phyloP scores from a whole-genome alignment of 2,113 vertebrate genomes.

The Montifringilla adamsi region DNA sequence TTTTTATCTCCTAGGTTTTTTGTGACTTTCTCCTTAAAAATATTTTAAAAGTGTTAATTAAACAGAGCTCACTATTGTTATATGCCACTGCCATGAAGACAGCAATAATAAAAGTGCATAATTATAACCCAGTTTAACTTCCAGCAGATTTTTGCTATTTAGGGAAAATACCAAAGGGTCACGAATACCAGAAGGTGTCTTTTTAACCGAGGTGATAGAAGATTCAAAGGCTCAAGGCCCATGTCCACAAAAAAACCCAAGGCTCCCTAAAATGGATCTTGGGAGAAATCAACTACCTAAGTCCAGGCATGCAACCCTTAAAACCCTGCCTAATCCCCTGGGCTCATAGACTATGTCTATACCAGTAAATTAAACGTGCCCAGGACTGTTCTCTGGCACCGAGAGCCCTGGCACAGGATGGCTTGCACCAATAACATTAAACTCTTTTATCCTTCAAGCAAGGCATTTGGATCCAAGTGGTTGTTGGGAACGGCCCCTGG shows the following conservation, averaged over 20 bases:
- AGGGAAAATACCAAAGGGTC: background rate
- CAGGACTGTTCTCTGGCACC: slow-evolving; percentile 56
- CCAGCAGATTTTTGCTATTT: background rate
- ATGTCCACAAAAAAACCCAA: background rate
- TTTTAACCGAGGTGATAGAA: background rate
- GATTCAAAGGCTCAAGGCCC: background rate
- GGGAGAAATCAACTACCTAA: slow-evolving; percentile 36
- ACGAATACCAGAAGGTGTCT: background rate
- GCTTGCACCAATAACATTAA: slow-evolving; percentile 31
- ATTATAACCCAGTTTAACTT: background rate
- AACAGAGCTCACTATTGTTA: background rate
- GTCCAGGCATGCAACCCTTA: slow-evolving; percentile 53
- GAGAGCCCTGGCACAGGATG: slow-evolving; percentile 22
- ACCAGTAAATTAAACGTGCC: slow-evolving; percentile 53
- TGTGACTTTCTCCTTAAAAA: background rate
- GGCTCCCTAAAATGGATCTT: background rate
- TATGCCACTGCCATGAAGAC: background rate
- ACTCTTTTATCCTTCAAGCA: slow-evolving; percentile 37
- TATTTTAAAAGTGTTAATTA: background rate
- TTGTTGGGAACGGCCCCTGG: background rate
- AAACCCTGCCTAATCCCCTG: slow-evolving; percentile 52
- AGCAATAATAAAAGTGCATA: background rate
- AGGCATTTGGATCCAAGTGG: slow-evolving; percentile 1
- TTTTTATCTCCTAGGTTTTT: background rate
- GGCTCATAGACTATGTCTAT: slow-evolving; percentile 48